A percentile compares a stretch with the other conserved stretches of the same genome.
phyloP scores from a whole-genome alignment of 2,888 invertebrate genomes.

The Epiblema foenella region DNA sequence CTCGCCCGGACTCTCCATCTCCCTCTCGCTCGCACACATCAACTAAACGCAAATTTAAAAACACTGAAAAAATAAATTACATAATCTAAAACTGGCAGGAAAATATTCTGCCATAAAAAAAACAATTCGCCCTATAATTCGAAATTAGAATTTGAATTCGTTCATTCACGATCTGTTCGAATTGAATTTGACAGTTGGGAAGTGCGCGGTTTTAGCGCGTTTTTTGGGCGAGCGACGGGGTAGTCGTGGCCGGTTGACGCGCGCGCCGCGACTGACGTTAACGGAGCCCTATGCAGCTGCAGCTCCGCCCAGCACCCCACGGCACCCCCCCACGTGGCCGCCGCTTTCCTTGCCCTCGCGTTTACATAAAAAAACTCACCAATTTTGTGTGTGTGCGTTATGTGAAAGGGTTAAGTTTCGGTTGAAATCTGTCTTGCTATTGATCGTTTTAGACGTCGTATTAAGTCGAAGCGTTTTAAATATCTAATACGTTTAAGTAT shows the following conservation, averaged over 20 bases:
- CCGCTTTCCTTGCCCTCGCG: conserved; percentile 70
- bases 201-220: conserved; percentile 48
- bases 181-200: conserved; percentile 41
- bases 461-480: conserved; percentile 9
- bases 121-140: conserved; percentile 6
- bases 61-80: conserved; percentile 68
- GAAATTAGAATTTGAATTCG: conserved; percentile 24
- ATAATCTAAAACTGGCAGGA: conserved; percentile 25
- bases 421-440: conserved; percentile 46
- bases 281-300: conserved; percentile 79
- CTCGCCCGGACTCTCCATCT: conserved; percentile 81
- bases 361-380: conserved; percentile 65
- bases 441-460: conserved; percentile 28
- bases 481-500: neutral
- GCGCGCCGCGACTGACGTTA: conserved; percentile 74
- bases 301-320: conserved; percentile 81
- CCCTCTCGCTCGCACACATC: conserved; percentile 81
- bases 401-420: conserved; percentile 56
- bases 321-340: conserved; percentile 72
- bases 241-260: conserved; percentile 70
- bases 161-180: conserved; percentile 36
- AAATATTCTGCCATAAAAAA: conserved; percentile 20
- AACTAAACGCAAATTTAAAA: conserved; percentile 58
- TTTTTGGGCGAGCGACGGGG: conserved; percentile 57
- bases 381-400: conserved; percentile 55